Base-by-base conservation (phyloP, 35 echinoderm and acorn worm species). In the Patiria miniata region DNA sequence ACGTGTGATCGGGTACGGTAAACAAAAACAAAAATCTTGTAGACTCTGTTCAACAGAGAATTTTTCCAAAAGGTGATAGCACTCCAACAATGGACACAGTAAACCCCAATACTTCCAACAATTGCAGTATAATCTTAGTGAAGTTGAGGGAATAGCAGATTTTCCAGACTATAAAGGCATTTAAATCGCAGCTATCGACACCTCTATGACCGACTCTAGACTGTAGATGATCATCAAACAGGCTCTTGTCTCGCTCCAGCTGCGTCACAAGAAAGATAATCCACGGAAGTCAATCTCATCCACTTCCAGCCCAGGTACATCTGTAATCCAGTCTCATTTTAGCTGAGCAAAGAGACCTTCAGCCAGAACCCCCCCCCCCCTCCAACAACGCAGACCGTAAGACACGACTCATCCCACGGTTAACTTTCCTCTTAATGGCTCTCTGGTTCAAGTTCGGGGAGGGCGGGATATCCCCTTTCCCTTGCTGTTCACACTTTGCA, bases 361-460 rank as follows among this genome's bases (percentile, higher is more conserved):
- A 7, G 39, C 76, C 34, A 18, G 34, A 78, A 78, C 39, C 33
- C 39, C 32, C 4, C 76, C 7, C 61, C 61, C 33, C 17, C 33
- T 14, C 76, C 39, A 18, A 78, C 32, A 18, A 3, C 33, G 14
- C 14, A 15, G 39, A 37, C 76, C 12, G 34, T 36, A 33, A 78
- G 16, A 36, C n/a, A 78, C 16, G 32, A 78, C 38, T 50, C 39
- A 81, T n/a, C 39, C 39, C 37, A 59, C 18, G 82, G n/a, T 84
- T 84, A 84, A 60, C 57, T 32, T 37, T 37, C 9, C 82, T 47
- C 57, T 52, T 84, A 84, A 84, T 84, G 82, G 82, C 18, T 26
- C 30, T n/a, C n/a, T 73, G 82, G 54, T 84, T 84, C 57, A 84
- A 34, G 39, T 40, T 84, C 53, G 87, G 79, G 77, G 54, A 30